Evolutionary conservation across 2,797 vertebrate species (phyloP), one percentile per base, ranked within the genome.

Genomic region (Urosaurus nigricauda): DNA sequence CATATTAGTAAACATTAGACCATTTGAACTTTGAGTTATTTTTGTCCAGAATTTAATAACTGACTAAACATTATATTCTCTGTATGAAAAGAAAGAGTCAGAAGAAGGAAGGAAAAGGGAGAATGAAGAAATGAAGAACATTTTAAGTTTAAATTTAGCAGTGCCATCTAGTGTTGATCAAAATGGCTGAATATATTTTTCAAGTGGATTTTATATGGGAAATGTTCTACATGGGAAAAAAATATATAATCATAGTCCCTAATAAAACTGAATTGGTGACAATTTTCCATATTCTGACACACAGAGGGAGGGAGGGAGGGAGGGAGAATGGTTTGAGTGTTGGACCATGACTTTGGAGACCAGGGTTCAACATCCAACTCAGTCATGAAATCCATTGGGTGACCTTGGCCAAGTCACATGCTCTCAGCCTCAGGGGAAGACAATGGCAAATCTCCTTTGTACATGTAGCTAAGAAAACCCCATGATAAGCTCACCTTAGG

Each of bases 121-220:
- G 32, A 32, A n/a, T 4, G 40, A 65, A 47, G 9, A 2, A 70
- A 17, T 17, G 92, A 79, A 78, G 77, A 35, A 16, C 0, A 14
- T 79, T 63, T 68, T 77, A 71, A 92, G 75, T 91, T 93, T 94
- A 95, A 96, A 94, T 96, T 94, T 92, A 78, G 94, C 92, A 96
- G 93, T 94, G 96, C 96, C 96, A 96, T 95, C 96, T 97, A 97
- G 96, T 96, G 96, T 83, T 93, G 24, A 91, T 92, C 29, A 87
- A 40, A 88, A 88, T 68, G 13, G 26, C 16, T 32, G 60, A 56
- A 16, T 56, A 29, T 19, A 32, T 29, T 51, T 88, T 88, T 5
- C 79, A 73, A 58, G 43, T 32, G 60, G 24, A n/a, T n/a, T 65
- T 65, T 9, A 65, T 9, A 6, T 79, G 32, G 26, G 24, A 47